Evolutionary conservation across 2,888 invertebrate genomes (phyloP), one percentile per base, ranked within the genome.

Genomic region (Parnassius glacialis): DNA sequence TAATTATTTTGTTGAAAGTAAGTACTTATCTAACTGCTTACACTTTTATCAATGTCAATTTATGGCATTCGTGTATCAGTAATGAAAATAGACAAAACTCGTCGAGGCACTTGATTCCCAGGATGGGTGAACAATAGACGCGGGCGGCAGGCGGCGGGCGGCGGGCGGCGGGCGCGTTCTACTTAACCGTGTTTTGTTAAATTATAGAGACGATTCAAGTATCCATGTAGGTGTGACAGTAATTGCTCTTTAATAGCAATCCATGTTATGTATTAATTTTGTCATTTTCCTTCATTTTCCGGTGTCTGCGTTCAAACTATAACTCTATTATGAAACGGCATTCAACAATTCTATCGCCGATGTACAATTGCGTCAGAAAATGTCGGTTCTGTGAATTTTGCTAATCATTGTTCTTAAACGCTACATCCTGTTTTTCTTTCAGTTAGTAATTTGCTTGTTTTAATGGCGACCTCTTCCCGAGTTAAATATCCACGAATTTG

Each of bases 401-500:
- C 74, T 75, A 74, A 84, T 84, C 81, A 81, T 79, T 70, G 74
- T 68, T 74, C 75, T 69, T 84, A 83, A 84, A 79, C 73, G 77
- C 66, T 62, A 68, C 77, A 81, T 87, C 87, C 86, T 84, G 84
- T 84, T 80, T 76, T 76, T 78, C 70, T 69, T 70, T 70, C 67
- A 69, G 67, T 69, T 62, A 47, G 47, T 64, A 65, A 65, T 66
- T 68, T 64, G 52, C 55, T 57, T 50, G 59, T 50, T 55, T 20
- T 50, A 50, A 50, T 16, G 42, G 13, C 50, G 20, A 44, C 44
- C 25, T 25, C 20, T 55, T 45, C n/a, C 20, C 41, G 13, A 41
- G 13, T 47, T 48, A 13, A 13, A 48, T 48, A 48, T 48, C 13
- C 13, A 12, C 13, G 13, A 48, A 48, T 9, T 2, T n/a, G n/a